Evolutionary conservation across 2,888 invertebrate genomes (phyloP), one percentile per base, ranked within the genome.

Genomic region (Margaritifera margaritifera): DNA sequence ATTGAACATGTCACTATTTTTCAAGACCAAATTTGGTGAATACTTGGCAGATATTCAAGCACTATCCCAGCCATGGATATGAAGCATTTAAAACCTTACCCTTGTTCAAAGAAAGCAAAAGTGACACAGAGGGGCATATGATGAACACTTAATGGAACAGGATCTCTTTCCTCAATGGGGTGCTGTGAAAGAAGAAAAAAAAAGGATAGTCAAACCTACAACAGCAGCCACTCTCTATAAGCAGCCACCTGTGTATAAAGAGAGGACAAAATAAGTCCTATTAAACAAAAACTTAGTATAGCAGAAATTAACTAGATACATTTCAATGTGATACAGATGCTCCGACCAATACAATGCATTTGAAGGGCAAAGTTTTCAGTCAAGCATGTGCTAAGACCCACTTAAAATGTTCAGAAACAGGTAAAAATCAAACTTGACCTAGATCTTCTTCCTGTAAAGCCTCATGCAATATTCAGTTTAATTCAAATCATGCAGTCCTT

Each of bases 121-220:
- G 96, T 95, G 19, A 96, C 92, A 89, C 95, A 96, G 15, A 98
- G 93, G 18, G 98, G 98, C 92, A 95, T 95, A 89, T 98, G 98
- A 87, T 96, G 95, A 53, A 98, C 91, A 6, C 95, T 95, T 59
- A 97, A 93, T 0, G 97, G 95, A 73, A 98, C 93, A 0, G 96
- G 95, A 88, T 97, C 96, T 84, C 94, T 94, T 85, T 98, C 96
- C 54, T 94, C 92, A 65, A 94, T 91, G 19, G 94, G 93, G 89
- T 97, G 96, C 90, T 90, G 83, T 42, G 62, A 81, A 79, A 57
- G 18, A 64, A 24, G 51, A 59, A 27, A 24, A 27, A 52, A 27
- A 6, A 58, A 42, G n/a, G 54, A n/a, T 19, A n/a, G n/a, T 31
- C n/a, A 53, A 60, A 51, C 19, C 11, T 15, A 27, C 15, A 50